Evolutionary conservation across 2,888 invertebrate genomes (phyloP).

Genomic region (Phaonia tiefii): DNA sequence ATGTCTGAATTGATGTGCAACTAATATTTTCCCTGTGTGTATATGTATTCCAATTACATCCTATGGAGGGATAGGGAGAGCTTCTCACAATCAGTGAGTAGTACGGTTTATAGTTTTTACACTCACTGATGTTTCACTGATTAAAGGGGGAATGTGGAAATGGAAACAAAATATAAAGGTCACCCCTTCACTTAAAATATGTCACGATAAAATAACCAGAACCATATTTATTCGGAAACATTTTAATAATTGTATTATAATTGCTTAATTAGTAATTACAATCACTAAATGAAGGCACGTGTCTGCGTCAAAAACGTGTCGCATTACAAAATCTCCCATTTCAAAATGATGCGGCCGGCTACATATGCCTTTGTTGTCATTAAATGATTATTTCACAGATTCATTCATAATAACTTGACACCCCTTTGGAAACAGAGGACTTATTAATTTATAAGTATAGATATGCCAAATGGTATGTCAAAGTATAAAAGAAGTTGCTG

Average conservation of each 20-base stretch:
- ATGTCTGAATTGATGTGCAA: too few relatives aligned
- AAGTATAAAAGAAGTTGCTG: constrained; percentile 20
- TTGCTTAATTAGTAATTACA: constrained; percentile 64
- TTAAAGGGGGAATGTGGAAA: too few relatives aligned
- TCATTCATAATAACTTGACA: constrained; percentile 58
- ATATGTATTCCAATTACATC: too few relatives aligned
- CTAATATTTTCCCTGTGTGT: too few relatives aligned
- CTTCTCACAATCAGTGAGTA: too few relatives aligned
- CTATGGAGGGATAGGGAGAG: too few relatives aligned
- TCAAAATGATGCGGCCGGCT: constrained; percentile 11
- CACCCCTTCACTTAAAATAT: too few relatives aligned
- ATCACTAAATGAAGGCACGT: constrained; percentile 63
- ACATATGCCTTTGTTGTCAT: constrained; percentile 52
- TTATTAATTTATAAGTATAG: not conserved
- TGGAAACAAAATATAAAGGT: too few relatives aligned
- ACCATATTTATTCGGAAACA: too few relatives aligned
- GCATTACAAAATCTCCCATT: constrained; percentile 55
- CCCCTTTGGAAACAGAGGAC: constrained; percentile 21
- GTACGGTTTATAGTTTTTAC: too few relatives aligned
- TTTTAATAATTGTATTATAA: constrained; percentile 61
- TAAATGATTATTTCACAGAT: constrained; percentile 28
- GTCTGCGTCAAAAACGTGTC: constrained; percentile 60
- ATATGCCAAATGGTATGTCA: not conserved
- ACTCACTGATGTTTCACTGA: too few relatives aligned
- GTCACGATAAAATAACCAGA: too few relatives aligned